phyloP scores from a whole-genome alignment of 2,797 vertebrate species.

The Apodemus agrarius region DNA sequence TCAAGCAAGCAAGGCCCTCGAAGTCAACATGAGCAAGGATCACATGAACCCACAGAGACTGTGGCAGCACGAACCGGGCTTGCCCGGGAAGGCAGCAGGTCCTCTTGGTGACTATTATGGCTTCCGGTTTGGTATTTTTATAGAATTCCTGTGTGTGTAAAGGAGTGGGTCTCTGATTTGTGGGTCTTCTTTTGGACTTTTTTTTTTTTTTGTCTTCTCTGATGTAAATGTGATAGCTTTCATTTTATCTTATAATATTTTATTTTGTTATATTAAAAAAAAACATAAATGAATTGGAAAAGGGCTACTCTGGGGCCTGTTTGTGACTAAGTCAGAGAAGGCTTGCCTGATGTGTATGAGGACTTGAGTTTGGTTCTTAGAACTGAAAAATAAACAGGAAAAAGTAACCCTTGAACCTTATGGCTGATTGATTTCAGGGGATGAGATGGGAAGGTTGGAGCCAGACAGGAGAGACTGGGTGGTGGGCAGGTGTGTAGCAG shows the following conservation, averaged over 20 bases:
- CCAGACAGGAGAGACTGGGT: neutral
- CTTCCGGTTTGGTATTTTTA: neutral
- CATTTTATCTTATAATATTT: neutral
- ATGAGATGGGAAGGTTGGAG: neutral
- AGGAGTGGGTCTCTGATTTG: neutral
- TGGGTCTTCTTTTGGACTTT: neutral
- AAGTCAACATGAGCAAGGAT: neutral
- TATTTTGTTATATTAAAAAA: neutral
- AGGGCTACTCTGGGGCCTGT: neutral
- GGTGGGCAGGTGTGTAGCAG: neutral
- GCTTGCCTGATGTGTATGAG: neutral
- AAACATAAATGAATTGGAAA: neutral
- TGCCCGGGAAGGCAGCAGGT: too few relatives aligned
- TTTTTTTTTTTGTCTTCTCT: neutral
- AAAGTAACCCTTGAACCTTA: neutral
- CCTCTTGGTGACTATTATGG: neutral
- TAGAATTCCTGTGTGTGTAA: neutral
- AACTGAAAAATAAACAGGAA: neutral
- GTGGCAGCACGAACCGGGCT: neutral
- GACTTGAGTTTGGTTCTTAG: neutral
- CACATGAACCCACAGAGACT: neutral
- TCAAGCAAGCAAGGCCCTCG: neutral
- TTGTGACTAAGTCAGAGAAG: neutral
- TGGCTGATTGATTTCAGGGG: neutral
- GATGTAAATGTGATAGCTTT: neutral